phyloP scores from a whole-genome alignment of 2,113 vertebrate species.

The Nycticryphes semicollaris region DNA sequence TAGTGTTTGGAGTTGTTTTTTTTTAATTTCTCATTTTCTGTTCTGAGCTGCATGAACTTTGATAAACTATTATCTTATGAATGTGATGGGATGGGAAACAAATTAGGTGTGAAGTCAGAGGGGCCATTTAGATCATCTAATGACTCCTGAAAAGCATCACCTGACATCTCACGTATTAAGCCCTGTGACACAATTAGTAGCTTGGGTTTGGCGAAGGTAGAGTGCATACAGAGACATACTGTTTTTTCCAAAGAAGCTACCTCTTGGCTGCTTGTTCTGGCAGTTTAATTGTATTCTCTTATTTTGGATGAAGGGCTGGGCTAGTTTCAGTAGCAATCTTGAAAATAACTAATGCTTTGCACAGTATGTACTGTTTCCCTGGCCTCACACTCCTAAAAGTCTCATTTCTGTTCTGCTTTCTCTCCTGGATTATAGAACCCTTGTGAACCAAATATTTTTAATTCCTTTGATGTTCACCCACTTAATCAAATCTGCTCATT shows the following conservation, averaged over 20 bases:
- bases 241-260: not conserved
- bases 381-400: not conserved
- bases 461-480: not conserved
- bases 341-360: not conserved
- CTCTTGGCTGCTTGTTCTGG: not conserved
- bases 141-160: rapidly evolving
- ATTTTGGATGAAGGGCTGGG: not conserved
- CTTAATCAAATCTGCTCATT: not conserved
- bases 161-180: not conserved
- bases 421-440: not conserved
- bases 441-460: not conserved
- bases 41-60: not conserved
- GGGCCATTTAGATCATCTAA: not conserved
- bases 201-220: not conserved
- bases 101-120: not conserved
- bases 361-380: not conserved
- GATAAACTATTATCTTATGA: not conserved
- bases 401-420: not conserved
- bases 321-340: not conserved
- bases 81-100: not conserved
- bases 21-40: not conserved
- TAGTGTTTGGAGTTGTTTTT: not conserved
- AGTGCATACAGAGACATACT: not conserved
- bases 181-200: not conserved
- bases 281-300: rapidly evolving